Conservation (phyloP, 2,797 vertebrate genomes). For the Atherinosoma microstoma region DNA sequence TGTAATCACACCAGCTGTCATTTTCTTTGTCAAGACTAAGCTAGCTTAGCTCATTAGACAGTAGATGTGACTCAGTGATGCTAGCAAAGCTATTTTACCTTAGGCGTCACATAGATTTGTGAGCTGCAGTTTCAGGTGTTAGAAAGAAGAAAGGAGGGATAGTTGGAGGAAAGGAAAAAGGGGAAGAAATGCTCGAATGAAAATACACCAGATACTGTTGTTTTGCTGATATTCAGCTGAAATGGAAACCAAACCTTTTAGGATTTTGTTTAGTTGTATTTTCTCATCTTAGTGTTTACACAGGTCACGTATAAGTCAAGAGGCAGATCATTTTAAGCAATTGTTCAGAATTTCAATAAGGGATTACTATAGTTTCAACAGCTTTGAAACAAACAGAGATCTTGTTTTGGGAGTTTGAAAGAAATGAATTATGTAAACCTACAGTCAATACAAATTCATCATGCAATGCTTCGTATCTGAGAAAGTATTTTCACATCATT, state of each 20-base stretch:
- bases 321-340: slow-evolving; percentile 3
- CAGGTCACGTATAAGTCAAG: neutral
- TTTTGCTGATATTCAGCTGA: slow-evolving; percentile 51
- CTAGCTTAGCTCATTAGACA: slow-evolving; percentile 56
- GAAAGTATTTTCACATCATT: neutral
- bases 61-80: slow-evolving; percentile 33
- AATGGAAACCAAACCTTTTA: slow-evolving; percentile 37
- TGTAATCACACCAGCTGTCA: slow-evolving; percentile 52
- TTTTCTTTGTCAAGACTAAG: slow-evolving; percentile 47
- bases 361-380: neutral
- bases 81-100: slow-evolving; percentile 43
- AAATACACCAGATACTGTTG: slow-evolving; percentile 55
- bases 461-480: neutral
- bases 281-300: slow-evolving; percentile 7
- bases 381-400: neutral
- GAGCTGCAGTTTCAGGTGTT: slow-evolving; percentile 40
- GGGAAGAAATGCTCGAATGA: slow-evolving; percentile 28
- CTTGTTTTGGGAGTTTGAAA: neutral
- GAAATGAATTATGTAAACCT: neutral
- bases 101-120: slow-evolving; percentile 8
- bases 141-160: neutral
- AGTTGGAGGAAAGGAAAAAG: neutral
- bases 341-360: neutral
- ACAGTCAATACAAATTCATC: neutral
- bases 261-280: slow-evolving; percentile 27